Percentiles rank a stretch among this genome's conserved stretches.
These are phyloP conservation scores for Antrozous pallidus DNA, from an alignment of 2,797 vertebrate species.

Conservation along the genomic window DNA sequence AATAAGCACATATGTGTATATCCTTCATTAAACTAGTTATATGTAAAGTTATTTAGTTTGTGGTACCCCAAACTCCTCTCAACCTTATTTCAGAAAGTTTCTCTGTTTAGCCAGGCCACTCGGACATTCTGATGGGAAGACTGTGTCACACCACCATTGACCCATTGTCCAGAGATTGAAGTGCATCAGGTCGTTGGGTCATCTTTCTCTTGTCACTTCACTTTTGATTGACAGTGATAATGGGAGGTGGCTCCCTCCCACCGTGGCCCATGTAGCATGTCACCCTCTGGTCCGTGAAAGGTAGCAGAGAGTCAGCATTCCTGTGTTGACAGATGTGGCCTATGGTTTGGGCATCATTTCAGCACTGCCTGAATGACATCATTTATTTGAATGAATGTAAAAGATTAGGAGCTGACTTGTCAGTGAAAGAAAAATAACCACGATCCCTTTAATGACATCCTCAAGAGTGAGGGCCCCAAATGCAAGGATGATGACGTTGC, in stretches of 20 bases:
- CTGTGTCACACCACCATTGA: background rate
- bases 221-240: background rate
- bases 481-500: background rate
- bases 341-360: background rate
- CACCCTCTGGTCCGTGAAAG: background rate
- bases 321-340: background rate
- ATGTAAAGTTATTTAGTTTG: background rate
- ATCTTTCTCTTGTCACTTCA: background rate
- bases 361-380: background rate
- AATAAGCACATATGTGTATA: background rate
- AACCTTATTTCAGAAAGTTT: background rate
- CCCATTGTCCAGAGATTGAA: background rate
- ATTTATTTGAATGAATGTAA: background rate
- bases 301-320: background rate
- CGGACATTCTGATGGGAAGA: background rate
- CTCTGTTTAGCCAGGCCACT: background rate
- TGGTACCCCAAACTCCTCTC: background rate
- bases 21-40: background rate
- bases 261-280: background rate
- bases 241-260: background rate
- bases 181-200: rapidly evolving
- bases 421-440: background rate
- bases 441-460: background rate
- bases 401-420: background rate
- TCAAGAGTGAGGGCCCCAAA: background rate